phyloP scores from a whole-genome alignment of 2,113 vertebrate genomes.

The Sisor rabdophorus region DNA sequence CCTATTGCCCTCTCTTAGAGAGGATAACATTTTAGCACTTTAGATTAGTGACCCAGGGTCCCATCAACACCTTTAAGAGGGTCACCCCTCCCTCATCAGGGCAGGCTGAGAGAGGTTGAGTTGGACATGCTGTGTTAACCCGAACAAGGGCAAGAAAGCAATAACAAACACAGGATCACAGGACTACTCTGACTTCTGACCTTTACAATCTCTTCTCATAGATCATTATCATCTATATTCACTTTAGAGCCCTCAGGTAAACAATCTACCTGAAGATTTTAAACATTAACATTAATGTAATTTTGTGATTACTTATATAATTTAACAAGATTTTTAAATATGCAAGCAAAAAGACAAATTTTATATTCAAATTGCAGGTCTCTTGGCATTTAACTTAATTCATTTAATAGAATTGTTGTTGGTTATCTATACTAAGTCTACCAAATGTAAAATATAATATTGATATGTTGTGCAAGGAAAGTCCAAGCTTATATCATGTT shows the following conservation, averaged over 20 bases:
- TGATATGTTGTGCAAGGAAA: neutral
- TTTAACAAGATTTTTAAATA: neutral
- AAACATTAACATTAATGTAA: no score
- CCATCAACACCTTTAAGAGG: constrained; percentile 63
- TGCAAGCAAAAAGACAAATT: neutral
- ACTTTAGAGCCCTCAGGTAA: constrained; percentile 24
- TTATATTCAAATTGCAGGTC: neutral
- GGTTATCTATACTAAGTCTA: neutral
- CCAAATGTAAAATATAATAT: neutral
- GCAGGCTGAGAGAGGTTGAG: constrained; percentile 47
- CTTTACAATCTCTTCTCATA: constrained; percentile 43
- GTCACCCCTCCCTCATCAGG: constrained; percentile 43
- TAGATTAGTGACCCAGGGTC: constrained; percentile 59
- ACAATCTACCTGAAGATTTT: no score
- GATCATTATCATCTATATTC: constrained; percentile 63
- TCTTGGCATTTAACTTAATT: neutral
- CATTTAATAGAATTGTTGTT: neutral
- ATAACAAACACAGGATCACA: constrained; percentile 77
- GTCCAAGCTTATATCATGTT: constrained; percentile 13
- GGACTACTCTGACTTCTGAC: constrained; percentile 65
- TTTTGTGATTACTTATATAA: no score
- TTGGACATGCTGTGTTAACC: constrained; percentile 69
- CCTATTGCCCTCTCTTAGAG: constrained; percentile 50
- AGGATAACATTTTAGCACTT: constrained; percentile 65
- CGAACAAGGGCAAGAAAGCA: constrained; percentile 72